A percentile compares a stretch with the other conserved stretches of the same genome.
Conservation (phyloP, 2,797 vertebrate species). For the Malacoctenus gilli region DNA sequence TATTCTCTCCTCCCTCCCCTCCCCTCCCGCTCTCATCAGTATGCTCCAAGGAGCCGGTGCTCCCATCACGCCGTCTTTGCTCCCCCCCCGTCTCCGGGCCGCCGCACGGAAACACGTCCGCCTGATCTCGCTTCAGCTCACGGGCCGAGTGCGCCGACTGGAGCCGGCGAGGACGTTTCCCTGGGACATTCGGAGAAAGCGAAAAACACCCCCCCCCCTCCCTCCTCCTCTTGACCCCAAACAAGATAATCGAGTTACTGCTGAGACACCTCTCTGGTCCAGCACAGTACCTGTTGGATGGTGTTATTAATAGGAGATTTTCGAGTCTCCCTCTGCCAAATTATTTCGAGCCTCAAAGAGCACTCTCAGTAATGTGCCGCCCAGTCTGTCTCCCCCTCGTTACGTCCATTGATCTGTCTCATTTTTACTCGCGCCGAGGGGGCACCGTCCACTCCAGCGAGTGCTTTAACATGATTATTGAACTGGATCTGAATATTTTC, state of each 20-base stretch:
- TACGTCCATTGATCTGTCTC: constrained; percentile 11
- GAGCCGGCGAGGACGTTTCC: neutral
- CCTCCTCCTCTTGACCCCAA: neutral
- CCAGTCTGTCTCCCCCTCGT: neutral
- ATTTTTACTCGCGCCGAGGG: neutral
- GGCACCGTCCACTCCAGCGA: neutral
- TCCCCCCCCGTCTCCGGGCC: constrained; percentile 39
- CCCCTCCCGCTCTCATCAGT: constrained; percentile 56
- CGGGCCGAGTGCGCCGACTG: neutral
- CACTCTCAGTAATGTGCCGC: constrained; percentile 45
- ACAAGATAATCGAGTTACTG: neutral
- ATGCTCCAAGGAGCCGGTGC: constrained; percentile 62
- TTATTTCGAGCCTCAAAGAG: constrained; percentile 56
- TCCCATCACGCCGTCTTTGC: constrained; percentile 66
- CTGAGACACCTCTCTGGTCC: neutral
- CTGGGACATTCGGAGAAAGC: neutral
- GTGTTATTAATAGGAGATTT: constrained; percentile 59
- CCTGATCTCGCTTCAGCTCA: neutral
- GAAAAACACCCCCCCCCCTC: too few relatives aligned
- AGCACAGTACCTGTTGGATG: constrained; percentile 7
- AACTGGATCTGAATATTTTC: neutral
- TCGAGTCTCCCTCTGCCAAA: constrained; percentile 42
- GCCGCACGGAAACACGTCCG: constrained; percentile 29
- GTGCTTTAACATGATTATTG: neutral
- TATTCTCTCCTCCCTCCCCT: constrained; percentile 59